Conservation (phyloP, 2,888 invertebrate species). For the Dioctria linearis region DNA sequence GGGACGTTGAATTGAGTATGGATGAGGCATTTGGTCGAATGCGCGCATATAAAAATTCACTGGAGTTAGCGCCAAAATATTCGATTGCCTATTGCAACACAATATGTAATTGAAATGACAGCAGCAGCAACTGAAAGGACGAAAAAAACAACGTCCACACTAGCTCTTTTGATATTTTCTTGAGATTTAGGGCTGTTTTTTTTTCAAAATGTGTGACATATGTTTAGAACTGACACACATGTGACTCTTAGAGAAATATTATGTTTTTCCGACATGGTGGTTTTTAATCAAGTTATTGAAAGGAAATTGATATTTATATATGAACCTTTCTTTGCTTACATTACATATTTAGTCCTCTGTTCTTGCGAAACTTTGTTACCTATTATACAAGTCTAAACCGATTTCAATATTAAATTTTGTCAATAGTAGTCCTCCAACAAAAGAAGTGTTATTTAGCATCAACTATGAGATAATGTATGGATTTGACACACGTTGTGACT, state of each 20-base stretch:
- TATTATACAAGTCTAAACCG: too few species aligned
- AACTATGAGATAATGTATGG: too few species aligned
- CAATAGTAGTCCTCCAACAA: too few species aligned
- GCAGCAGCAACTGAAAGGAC: neutral
- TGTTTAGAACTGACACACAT: constrained; percentile 7
- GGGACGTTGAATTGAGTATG: constrained; percentile 17
- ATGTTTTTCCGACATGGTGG: neutral
- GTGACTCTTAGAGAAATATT: constrained; percentile 7
- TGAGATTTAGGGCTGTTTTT: neutral
- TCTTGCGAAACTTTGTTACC: too few species aligned
- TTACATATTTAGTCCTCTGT: too few species aligned
- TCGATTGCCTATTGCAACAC: constrained; percentile 19
- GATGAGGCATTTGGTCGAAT: constrained; percentile 46
- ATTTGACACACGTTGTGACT: too few species aligned
- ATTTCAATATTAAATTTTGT: too few species aligned
- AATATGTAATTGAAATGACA: constrained; percentile 42
- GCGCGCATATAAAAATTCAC: constrained; percentile 15
- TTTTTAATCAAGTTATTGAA: neutral
- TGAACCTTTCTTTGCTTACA: too few species aligned
- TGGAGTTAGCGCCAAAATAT: constrained; percentile 46
- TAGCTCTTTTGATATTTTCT: constrained; percentile 10
- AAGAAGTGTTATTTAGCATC: too few species aligned
- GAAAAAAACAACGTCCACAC: constrained; percentile 17
- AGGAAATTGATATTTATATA: too few species aligned
- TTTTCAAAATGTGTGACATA: constrained; percentile 13